Evolutionary conservation across 2,797 vertebrate species (phyloP).

Genomic region (Sebastiscus albofasciatus): DNA sequence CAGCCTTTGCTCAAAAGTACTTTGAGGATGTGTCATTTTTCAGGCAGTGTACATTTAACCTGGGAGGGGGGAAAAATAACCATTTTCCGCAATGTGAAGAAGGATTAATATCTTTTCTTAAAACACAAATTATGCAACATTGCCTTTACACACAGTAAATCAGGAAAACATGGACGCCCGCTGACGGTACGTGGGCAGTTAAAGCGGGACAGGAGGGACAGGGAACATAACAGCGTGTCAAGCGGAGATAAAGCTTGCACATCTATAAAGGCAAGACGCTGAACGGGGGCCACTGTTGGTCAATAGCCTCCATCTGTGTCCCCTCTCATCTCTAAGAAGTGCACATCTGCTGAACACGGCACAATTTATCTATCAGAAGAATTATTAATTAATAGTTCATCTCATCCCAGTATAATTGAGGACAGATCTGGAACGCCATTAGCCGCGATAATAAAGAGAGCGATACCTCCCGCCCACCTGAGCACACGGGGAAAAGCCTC

Average conservation of each 20-base stretch:
- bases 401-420: slow-evolving; percentile 82
- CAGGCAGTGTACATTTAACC: slow-evolving; percentile 78
- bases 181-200: slow-evolving; percentile 54
- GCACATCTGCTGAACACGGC: slow-evolving; percentile 81
- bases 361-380: slow-evolving; percentile 83
- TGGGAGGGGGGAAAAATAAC: slow-evolving; percentile 59
- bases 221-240: slow-evolving; percentile 58
- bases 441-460: slow-evolving; percentile 84
- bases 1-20: slow-evolving; percentile 78
- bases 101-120: slow-evolving; percentile 76
- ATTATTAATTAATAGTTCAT: slow-evolving; percentile 87
- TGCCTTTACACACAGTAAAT: slow-evolving; percentile 74
- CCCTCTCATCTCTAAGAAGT: slow-evolving; percentile 63
- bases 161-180: slow-evolving; percentile 51
- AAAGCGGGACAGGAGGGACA: slow-evolving; percentile 49
- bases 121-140: slow-evolving; percentile 76
- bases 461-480: slow-evolving; percentile 81
- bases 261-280: slow-evolving; percentile 33
- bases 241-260: slow-evolving; percentile 55
- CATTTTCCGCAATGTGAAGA: slow-evolving; percentile 51
- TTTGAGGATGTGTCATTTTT: slow-evolving; percentile 84
- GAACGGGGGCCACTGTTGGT: slow-evolving; percentile 63
- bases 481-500: slow-evolving; percentile 72
- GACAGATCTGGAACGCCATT: slow-evolving; percentile 84
- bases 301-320: slow-evolving; percentile 68